Conservation (phyloP, 2,888 invertebrate genomes). For the Diaperis boleti region DNA sequence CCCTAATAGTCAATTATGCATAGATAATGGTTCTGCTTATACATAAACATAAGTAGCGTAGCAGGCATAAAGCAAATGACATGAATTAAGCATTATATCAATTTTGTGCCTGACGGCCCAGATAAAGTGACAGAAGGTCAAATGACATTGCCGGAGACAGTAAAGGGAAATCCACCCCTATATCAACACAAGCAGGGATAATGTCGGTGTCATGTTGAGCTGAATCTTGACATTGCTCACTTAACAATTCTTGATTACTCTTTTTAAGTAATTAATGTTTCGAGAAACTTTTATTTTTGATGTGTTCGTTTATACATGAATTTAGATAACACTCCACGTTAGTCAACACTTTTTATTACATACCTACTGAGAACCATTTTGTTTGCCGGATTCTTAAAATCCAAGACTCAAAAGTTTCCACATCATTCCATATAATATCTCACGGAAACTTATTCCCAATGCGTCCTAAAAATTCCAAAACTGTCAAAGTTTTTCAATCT, state of each 20-base stretch:
- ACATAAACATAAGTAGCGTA: conserved; percentile 61
- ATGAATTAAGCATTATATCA: conserved; percentile 66
- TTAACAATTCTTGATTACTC: conserved; percentile 31
- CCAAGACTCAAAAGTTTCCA: conserved; percentile 36
- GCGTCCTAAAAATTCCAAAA: conserved; percentile 50
- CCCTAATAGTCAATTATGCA: conserved; percentile 60
- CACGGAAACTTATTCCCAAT: conserved; percentile 49
- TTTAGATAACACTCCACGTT: too few relatives aligned
- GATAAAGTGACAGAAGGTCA: conserved; percentile 66
- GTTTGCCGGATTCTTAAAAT: conserved; percentile 9
- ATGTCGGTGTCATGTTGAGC: conserved; percentile 25
- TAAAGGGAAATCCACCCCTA: conserved; percentile 47
- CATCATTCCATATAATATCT: conserved; percentile 47
- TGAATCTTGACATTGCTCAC: conserved; percentile 24
- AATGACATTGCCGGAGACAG: conserved; percentile 58
- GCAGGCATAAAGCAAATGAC: conserved; percentile 60
- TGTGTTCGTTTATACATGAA: too few relatives aligned
- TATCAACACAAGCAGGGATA: conserved; percentile 41
- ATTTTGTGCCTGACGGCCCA: conserved; percentile 65
- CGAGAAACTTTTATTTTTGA: conserved; percentile 1
- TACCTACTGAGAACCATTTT: conserved; percentile 38
- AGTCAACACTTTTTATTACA: too few relatives aligned
- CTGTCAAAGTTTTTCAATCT: conserved; percentile 59
- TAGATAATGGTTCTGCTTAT: conserved; percentile 57
- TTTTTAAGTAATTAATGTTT: background rate